These are phyloP conservation scores for Pitta sordida DNA, from an alignment of 2,113 vertebrate genomes.

Conservation along the genomic window DNA sequence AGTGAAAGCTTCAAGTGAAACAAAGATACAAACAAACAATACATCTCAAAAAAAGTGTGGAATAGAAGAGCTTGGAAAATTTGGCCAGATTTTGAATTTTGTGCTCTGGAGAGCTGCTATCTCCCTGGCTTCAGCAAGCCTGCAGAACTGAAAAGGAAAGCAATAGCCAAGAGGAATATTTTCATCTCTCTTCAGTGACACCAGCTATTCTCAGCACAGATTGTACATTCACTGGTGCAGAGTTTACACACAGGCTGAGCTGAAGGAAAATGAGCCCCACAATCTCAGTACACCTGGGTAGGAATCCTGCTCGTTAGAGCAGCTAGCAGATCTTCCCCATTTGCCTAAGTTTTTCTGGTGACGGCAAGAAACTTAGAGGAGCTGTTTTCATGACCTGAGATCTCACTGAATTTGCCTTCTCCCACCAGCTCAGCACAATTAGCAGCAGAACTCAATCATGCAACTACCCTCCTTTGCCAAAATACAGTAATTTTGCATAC, in stretches of 20 bases:
- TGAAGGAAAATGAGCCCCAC: not conserved
- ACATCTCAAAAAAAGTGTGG: not conserved
- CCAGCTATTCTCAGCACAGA: accelerated
- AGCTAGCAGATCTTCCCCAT: not conserved
- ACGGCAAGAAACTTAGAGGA: not conserved
- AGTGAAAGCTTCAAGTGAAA: not conserved
- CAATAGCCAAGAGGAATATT: not conserved
- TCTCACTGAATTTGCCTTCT: not conserved
- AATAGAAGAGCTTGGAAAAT: not conserved
- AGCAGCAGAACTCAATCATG: not conserved
- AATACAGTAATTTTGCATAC: not conserved
- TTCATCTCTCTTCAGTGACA: not conserved
- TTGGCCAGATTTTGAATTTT: not conserved
- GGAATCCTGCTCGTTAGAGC: not conserved
- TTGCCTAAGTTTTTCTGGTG: not conserved
- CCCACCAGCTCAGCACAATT: not conserved
- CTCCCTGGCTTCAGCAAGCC: not conserved
- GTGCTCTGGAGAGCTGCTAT: not conserved
- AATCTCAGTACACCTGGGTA: not conserved
- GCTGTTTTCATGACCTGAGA: not conserved
- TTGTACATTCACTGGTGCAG: not conserved
- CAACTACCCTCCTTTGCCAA: not conserved
- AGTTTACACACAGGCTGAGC: not conserved
- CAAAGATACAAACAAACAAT: not conserved
- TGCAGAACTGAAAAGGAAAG: not conserved